Conservation (phyloP, 2,113 vertebrate species). For the Dasypus novemcinctus region DNA sequence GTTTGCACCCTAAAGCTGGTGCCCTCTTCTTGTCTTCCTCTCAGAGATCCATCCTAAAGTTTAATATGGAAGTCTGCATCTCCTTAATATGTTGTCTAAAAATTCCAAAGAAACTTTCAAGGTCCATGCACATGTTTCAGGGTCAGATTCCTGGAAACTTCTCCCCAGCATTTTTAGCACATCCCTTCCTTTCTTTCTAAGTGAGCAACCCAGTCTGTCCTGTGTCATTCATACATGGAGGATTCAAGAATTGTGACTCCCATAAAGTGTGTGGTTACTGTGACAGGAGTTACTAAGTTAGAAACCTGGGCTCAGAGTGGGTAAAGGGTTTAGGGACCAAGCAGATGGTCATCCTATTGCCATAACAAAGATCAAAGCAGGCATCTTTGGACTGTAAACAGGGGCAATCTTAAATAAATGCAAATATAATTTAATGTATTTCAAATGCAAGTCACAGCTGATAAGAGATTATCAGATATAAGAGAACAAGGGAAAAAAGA, state of each 20-base stretch:
- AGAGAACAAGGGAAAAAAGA: not conserved
- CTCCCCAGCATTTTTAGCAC: not conserved
- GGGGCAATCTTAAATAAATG: not conserved
- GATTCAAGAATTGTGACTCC: not conserved
- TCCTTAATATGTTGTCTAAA: not conserved
- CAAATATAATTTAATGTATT: not conserved
- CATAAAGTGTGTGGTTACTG: not conserved
- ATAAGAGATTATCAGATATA: not conserved
- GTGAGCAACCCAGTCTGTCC: not conserved
- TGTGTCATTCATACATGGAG: not conserved
- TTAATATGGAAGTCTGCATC: not conserved
- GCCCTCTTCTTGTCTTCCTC: too few species aligned
- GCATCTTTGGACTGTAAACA: not conserved
- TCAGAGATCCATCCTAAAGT: not conserved
- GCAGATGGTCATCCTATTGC: not conserved
- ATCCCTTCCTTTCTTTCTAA: not conserved
- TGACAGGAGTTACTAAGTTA: not conserved
- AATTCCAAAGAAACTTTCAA: not conserved
- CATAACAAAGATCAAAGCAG: not conserved
- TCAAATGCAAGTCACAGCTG: not conserved
- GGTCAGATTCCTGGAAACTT: not conserved
- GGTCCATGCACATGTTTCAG: too few species aligned
- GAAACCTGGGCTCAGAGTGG: not conserved
- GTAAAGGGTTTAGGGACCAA: not conserved
- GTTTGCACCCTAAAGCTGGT: not conserved